A percentile compares a stretch with the other conserved stretches of the same genome.
Evolutionary conservation across 1,140 invertebrate species (phyloP).

Genomic region (Thaumatotibia leucotreta): DNA sequence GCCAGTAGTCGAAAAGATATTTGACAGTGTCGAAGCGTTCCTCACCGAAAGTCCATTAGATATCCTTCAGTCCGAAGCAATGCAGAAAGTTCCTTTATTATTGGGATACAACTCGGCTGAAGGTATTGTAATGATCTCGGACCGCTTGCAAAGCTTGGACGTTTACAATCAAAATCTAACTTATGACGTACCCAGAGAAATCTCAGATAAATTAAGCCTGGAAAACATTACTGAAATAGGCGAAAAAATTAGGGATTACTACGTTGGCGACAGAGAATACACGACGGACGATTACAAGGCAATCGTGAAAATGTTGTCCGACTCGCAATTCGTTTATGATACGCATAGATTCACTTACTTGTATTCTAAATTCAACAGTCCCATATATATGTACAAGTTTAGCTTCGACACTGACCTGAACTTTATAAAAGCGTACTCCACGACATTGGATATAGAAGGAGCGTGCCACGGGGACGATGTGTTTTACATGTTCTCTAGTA

Average conservation of each 20-base stretch:
- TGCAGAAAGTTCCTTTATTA: conserved; percentile 78
- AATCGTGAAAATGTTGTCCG: conserved; percentile 55
- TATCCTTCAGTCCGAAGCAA: conserved; percentile 52
- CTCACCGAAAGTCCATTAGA: conserved; percentile 54
- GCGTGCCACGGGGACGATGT: conserved; percentile 81
- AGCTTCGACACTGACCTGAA: conserved; percentile 63
- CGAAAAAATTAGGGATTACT: conserved; percentile 66
- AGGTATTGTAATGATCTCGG: conserved; percentile 67
- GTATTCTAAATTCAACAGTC: conserved; percentile 33
- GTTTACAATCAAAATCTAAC: conserved; percentile 47
- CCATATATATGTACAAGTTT: conserved; percentile 76
- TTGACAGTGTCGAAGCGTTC: conserved; percentile 51
- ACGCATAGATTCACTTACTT: conserved; percentile 58
- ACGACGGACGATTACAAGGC: conserved; percentile 34
- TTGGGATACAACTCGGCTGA: conserved; percentile 79
- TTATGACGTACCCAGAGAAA: conserved; percentile 53
- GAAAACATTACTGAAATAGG: conserved; percentile 52
- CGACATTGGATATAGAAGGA: conserved; percentile 57
- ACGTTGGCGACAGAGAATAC: conserved; percentile 62
- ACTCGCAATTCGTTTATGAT: conserved; percentile 60
- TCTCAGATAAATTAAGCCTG: conserved; percentile 33
- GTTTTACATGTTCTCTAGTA: conserved; percentile 79
- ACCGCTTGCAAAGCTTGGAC: conserved; percentile 40
- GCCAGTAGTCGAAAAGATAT: conserved; percentile 68
- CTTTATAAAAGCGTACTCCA: conserved; percentile 35